phyloP scores from a whole-genome alignment of 2,113 vertebrate species.

The Lucifuga dentata region DNA sequence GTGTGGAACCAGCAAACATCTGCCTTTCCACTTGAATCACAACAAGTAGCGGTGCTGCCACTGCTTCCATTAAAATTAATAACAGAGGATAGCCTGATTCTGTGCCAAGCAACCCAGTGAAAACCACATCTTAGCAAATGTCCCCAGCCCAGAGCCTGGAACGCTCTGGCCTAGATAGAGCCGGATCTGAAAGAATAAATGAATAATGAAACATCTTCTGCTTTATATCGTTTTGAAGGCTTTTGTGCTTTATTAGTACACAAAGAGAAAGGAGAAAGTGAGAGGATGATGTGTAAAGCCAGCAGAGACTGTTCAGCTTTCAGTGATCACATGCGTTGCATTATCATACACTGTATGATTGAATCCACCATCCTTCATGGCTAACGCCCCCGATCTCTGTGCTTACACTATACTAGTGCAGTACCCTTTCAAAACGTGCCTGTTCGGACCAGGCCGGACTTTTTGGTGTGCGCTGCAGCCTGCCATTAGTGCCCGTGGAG shows the following conservation, averaged over 20 bases:
- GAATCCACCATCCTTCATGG: no score
- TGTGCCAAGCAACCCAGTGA: conserved; percentile 63
- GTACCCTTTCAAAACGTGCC: no score
- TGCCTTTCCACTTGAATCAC: conserved; percentile 38
- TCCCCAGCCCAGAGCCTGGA: conserved; percentile 65
- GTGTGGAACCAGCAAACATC: conserved; percentile 30
- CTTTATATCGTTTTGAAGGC: conserved; percentile 51
- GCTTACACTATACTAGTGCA: no score
- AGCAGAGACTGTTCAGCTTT: neutral
- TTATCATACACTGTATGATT: no score
- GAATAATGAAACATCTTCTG: conserved; percentile 68
- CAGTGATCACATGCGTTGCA: no score
- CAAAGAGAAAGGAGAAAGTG: conserved; percentile 11
- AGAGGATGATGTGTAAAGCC: neutral
- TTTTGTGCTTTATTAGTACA: conserved; percentile 52
- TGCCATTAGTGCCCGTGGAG: no score
- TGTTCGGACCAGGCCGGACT: no score
- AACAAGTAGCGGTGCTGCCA: conserved; percentile 29
- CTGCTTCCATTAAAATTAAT: conserved; percentile 64
- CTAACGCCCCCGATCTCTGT: no score
- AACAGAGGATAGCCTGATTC: conserved; percentile 50
- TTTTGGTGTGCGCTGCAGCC: no score
- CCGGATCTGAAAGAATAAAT: conserved; percentile 76
- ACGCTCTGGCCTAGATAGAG: conserved; percentile 74
- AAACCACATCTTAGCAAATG: conserved; percentile 62